These are phyloP conservation scores for Nemapogon koenigi DNA, from an alignment of 2,888 invertebrate species.

Conservation along the genomic window DNA sequence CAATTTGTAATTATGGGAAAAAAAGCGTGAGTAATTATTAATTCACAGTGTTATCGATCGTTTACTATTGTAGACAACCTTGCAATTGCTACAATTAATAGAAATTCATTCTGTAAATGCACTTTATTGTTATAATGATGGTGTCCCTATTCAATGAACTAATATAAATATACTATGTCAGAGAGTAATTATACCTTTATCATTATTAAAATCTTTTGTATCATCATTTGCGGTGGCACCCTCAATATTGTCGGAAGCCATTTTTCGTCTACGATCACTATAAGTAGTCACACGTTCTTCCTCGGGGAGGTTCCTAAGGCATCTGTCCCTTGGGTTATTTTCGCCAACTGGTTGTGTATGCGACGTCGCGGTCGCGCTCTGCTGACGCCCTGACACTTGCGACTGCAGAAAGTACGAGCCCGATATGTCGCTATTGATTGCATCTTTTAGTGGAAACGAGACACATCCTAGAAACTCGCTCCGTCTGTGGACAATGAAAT, in stretches of 20 bases:
- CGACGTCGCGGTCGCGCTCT: conserved; percentile 26
- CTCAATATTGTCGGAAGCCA: conserved; percentile 59
- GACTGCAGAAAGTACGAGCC: conserved; percentile 80
- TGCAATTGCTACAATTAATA: no score
- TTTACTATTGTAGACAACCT: no score
- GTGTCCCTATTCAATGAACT: no score
- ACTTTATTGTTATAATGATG: no score
- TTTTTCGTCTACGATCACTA: conserved; percentile 34
- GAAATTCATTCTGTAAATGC: no score
- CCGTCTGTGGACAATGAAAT: conserved; percentile 82
- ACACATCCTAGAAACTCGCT: conserved; percentile 95
- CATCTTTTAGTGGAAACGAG: conserved; percentile 87
- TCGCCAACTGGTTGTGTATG: conserved; percentile 22
- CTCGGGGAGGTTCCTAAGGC: conserved; percentile 19
- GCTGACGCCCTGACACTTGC: conserved; percentile 42
- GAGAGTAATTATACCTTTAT: no score
- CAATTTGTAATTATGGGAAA: no score
- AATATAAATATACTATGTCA: no score
- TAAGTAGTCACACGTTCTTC: conserved; percentile 30
- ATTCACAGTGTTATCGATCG: no score
- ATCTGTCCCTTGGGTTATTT: conserved; percentile 20
- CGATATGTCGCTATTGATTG: conserved; percentile 70
- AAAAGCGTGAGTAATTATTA: no score
- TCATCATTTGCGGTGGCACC: conserved; percentile 47
- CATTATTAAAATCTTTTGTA: conserved; percentile 45